Evolutionary conservation across 37 sponge, comb jelly and placozoan genomes (phyloP).

Genomic region (Ephydatia muelleri): DNA sequence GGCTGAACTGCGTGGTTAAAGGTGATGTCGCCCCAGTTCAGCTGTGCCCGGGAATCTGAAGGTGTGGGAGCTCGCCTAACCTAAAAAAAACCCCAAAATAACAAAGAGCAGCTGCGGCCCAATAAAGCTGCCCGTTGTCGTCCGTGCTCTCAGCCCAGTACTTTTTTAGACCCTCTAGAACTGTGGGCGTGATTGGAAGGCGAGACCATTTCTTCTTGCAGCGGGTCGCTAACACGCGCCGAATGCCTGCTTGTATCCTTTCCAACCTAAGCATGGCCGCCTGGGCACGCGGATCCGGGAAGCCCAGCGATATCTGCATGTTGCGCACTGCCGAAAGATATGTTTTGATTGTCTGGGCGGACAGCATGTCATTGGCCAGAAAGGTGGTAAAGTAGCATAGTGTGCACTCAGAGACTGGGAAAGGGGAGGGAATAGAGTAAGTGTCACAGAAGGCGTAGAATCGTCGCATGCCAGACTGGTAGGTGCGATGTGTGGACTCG

Average conservation of each 20-base stretch:
- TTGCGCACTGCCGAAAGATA: conserved; percentile 57
- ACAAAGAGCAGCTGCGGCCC: conserved; percentile 33
- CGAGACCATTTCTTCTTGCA: background rate
- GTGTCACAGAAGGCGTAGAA: conserved; percentile 12
- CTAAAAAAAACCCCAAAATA: conserved; percentile 50
- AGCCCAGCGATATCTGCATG: conserved; percentile 20
- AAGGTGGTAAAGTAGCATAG: conserved; percentile 16
- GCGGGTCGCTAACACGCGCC: background rate
- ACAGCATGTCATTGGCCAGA: background rate
- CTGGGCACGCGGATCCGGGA: conserved; percentile 5
- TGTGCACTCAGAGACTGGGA: conserved; percentile 30
- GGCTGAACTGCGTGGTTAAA: conserved; percentile 4
- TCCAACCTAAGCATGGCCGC: conserved; percentile 26
- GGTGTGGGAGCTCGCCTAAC: conserved; percentile 19
- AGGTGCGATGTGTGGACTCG: conserved; percentile 21
- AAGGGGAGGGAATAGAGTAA: background rate
- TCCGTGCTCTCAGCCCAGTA: background rate
- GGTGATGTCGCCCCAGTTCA: conserved; percentile 36
- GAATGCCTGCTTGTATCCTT: conserved; percentile 16
- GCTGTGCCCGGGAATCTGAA: conserved; percentile 5
- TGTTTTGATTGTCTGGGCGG: conserved; percentile 13
- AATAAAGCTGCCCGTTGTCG: conserved; percentile 11
- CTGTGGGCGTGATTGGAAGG: conserved; percentile 28
- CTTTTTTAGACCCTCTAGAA: background rate
- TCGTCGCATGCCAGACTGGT: conserved; percentile 5